Evolutionary conservation across 1,140 invertebrate genomes (phyloP), one percentile per base, ranked within the genome.

Genomic region (Pachypsylla venusta): DNA sequence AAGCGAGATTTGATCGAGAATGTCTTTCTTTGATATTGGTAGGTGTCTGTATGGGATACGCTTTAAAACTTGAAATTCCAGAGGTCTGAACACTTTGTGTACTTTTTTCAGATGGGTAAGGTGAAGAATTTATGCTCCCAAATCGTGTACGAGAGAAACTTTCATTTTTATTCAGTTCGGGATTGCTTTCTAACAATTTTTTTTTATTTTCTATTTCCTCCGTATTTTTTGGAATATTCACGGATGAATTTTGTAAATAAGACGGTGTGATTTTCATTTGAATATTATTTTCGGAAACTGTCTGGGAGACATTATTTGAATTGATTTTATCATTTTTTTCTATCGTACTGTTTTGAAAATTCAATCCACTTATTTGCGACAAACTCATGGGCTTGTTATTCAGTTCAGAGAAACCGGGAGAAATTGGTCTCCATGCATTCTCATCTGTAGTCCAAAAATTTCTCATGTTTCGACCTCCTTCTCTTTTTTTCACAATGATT

Each of bases 401-500:
- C 0, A 56, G 57, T 27, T 61, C 35, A 10, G 42, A 7, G n/a
- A 7, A 10, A n/a, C 20, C n/a, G 30, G 30, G 1, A 57, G 60
- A 1, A 56, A 57, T 27, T n/a, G 14, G 20, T 58, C 10, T 27
- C 58, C 57, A 5, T 35, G 30, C 13, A 54, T 30, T 42, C 27
- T 58, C 27, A 35, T 35, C 30, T 35, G 7, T 7, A 35, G n/a
- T 35, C 30, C 30, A 35, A 35, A 35, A 35, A n/a, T 35, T 35
- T n/a, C 30, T 35, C 7, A 35, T 35, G 30, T 35, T 35, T 35
- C 30, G 30, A 35, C 63, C 61, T 1, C 64, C 66, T 13, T 81
- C 81, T 58, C 79, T 79, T 67, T 83, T 81, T 67, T 86, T 87
- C 1, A 89, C 83, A 28, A 88, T 81, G 12, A 88, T 70, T 60